Base-by-base conservation (phyloP, 2,797 vertebrate species). In the Setipinna tenuifilis region DNA sequence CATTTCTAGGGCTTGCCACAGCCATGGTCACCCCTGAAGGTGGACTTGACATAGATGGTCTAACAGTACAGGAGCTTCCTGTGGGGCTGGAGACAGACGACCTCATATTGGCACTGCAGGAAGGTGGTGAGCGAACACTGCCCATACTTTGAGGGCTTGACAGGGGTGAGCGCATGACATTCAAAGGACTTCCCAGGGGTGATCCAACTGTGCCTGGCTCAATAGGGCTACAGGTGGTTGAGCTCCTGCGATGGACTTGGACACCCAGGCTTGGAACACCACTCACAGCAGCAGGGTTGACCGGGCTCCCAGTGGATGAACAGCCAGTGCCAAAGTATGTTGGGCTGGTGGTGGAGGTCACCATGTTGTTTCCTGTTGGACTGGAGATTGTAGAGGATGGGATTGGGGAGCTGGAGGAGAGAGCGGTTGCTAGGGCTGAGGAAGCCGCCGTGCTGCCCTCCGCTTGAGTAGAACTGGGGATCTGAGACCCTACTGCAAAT, bases 151-250 rank as follows among this genome's bases (percentile, higher is more conserved):
- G 95, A 0, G 98, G 98, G 87, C 98, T 99, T 89, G 98, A 99
- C 90, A 98, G 97, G 21, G 98, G 96, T 80, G 98, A 99, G 92
- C 97, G 97, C 97, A 99, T 98, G 93, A 97, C 95, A 93, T 97
- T 98, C 88, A 98, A 94, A 0, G 98, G 98, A 91, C 98, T 99
- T 85, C 97, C 96, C 84, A 99, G 96, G 0, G 98, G 97, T 31
- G 98, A 98, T 48, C 96, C 97, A 23, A 98, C 96, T 0, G 95
- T 97, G 94, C 96, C 97, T 81, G 96, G 93, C 2, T 98, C 97
- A 0, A 96, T 95, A 0, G 98, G 98, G 93, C 98, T 99, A 94
- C 98, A 98, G 41, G 97, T 95, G 92, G 96, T 94, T 86, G 98
- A 96, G 89, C 97, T 95, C 90, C 96, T 95, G 88, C 89, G 96